phyloP scores from a whole-genome alignment of 2,797 vertebrate genomes.

The Orestias chungarensis region DNA sequence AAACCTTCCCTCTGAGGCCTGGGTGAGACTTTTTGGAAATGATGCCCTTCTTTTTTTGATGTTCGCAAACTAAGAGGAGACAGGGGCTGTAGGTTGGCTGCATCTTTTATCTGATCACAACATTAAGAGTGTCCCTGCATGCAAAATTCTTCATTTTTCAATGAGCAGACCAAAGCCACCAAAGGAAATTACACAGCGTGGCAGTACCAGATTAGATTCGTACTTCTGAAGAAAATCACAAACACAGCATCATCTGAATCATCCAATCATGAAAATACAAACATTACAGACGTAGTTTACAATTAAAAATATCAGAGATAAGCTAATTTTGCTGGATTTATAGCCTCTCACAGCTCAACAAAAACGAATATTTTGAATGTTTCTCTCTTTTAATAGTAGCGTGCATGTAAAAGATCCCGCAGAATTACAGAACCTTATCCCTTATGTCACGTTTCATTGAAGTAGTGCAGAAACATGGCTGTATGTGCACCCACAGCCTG shows the following conservation, averaged over 20 bases:
- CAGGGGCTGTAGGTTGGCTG: conserved; percentile 33
- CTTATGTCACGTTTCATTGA: not conserved
- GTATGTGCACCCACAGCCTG: not conserved
- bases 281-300: not conserved
- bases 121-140: conserved; percentile 26
- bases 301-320: conserved; percentile 1
- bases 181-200: not conserved
- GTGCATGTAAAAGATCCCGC: not conserved
- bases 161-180: conserved; percentile 17
- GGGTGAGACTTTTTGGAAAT: conserved; percentile 69
- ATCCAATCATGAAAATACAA: not conserved
- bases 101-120: conserved; percentile 78
- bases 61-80: conserved; percentile 69
- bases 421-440: not conserved
- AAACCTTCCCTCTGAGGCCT: conserved; percentile 44
- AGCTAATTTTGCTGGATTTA: not conserved
- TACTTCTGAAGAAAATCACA: conserved; percentile 10
- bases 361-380: too few relatives aligned
- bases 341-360: not conserved
- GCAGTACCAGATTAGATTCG: conserved; percentile 5
- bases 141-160: conserved; percentile 17
- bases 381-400: too few relatives aligned
- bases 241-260: conserved; percentile 6
- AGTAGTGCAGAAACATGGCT: not conserved
- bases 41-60: conserved; percentile 75